These are phyloP conservation scores for Thermophis baileyi DNA, from an alignment of 2,113 vertebrate species.

Conservation along the genomic window DNA sequence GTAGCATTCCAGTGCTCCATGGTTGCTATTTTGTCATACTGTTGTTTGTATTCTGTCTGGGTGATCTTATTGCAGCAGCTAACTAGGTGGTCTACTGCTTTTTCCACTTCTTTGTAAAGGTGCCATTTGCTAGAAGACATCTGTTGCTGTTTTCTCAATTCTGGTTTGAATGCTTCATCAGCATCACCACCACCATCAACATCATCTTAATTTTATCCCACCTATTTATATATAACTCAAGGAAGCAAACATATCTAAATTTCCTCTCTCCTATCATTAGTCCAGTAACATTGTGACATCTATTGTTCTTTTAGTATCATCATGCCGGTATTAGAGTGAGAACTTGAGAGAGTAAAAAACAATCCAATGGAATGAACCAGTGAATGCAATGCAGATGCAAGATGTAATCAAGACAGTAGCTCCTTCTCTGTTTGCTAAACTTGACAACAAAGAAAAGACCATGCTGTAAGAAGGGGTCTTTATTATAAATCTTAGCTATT, in stretches of 20 bases:
- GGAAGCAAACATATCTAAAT: background rate
- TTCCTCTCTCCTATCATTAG: background rate
- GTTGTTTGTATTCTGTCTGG: background rate
- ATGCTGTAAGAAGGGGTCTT: background rate
- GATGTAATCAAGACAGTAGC: background rate
- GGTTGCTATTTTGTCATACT: background rate
- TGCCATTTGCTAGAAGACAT: background rate
- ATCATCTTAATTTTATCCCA: background rate
- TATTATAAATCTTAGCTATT: background rate
- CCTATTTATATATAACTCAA: background rate
- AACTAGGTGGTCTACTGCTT: background rate
- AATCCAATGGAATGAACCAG: background rate
- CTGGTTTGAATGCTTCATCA: background rate
- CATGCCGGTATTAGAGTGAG: background rate
- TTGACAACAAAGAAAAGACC: background rate
- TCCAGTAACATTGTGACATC: background rate
- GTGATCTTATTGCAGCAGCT: background rate
- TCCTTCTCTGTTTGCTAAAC: background rate
- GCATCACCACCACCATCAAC: too few relatives aligned
- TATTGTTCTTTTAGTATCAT: background rate
- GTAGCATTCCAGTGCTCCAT: background rate
- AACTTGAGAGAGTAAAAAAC: background rate
- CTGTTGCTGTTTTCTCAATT: background rate
- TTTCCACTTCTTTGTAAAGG: background rate
- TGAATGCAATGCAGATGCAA: background rate